Evolutionary conservation across 2,797 vertebrate species (phyloP), one percentile per base, ranked within the genome.

Genomic region (Bradypus variegatus): DNA sequence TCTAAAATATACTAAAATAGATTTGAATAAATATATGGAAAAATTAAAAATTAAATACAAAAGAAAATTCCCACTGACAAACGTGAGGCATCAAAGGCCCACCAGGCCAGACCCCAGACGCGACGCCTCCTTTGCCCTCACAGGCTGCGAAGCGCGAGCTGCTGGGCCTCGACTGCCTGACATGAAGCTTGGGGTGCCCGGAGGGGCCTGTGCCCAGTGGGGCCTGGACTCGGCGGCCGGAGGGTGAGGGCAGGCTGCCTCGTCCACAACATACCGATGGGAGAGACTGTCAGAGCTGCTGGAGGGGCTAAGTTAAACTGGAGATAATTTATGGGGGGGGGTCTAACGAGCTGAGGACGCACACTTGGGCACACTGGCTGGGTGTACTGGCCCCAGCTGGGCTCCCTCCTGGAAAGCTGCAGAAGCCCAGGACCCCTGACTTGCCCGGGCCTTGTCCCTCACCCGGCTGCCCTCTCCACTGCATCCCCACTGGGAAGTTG

Each of bases 1-100:
- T 58, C 58, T 58, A 58, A 58, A 58, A 50, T 50, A 50, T 23
- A 23, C 58, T 58, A 23, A 58, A 58, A 58, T 58, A 58, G 58
- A 58, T 23, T 6, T 58, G 58, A 58, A 58, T 58, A 58, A 23
- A 23, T 58, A 23, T 23, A 58, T 58, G 21, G 58, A 58, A 58
- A 58, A 58, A 58, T 58, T 8, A 58, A 58, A 58, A 23, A 58
- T 58, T 58, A 23, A 23, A 58, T 4, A 58, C 21, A 23, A 41
- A 13, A 50, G 27, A 15, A 77, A 18, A 50, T 21, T 33, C 31
- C 18, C 19, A 19, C 75, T 53, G 15, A 21, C 48, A 6, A 18
- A 11, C 6, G 48, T 5, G 73, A 21, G 48, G 9, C 1, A 0
- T 0, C 8, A n/a, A 15, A 16, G 0, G 0, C 36, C 6, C 12